Base-by-base conservation (phyloP, 53 echinoderm and acorn worm genomes). In the Hippasteria phrygiana region DNA sequence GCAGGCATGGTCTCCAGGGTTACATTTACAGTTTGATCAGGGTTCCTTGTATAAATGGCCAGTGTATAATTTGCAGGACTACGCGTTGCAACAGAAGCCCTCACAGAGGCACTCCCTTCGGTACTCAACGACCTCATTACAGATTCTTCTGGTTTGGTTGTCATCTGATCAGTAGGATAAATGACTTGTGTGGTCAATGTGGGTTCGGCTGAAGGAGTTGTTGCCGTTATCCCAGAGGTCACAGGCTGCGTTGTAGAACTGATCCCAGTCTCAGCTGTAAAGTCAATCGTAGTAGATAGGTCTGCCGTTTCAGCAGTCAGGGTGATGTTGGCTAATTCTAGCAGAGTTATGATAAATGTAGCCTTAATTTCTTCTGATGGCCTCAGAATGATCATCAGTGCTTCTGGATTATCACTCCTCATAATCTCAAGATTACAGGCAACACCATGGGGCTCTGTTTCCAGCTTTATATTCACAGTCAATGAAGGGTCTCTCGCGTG, bases 281-380 rank as follows among this genome's bases (percentile, higher is more conserved):
- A 73, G 9, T 40, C 43, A 0, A 73, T 73, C 18, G 27, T 43
- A 5, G 73, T 39, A 43, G 41, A 73, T 24, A 12, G 41, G 42
- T 73, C 73, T 66, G 37, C 67, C 1, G 41, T 43, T 22, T 73
- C 41, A 1, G 32, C n/a, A 20, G n/a, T 5, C 24, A 77, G 55
- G 12, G 80, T 80, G 17, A 80, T 64, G 53, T 80, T 80, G 43
- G 80, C 80, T 4, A 64, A 34, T 62, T 62, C 80, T 32, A 31
- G 28, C 3, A 80, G 63, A 4, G 41, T 64, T 8, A 80, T 40
- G 39, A 43, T 43, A 42, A 80, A 39, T 41, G 80, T 80, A 27
- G 64, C 47, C n/a, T 64, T 80, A 29, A 80, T 43, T 43, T 13
- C 63, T 64, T 63, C 63, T 2, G 26, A 43, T 5, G 63, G 18